Conservation (phyloP, 2,888 invertebrate species). For the Orgyia antiqua region DNA sequence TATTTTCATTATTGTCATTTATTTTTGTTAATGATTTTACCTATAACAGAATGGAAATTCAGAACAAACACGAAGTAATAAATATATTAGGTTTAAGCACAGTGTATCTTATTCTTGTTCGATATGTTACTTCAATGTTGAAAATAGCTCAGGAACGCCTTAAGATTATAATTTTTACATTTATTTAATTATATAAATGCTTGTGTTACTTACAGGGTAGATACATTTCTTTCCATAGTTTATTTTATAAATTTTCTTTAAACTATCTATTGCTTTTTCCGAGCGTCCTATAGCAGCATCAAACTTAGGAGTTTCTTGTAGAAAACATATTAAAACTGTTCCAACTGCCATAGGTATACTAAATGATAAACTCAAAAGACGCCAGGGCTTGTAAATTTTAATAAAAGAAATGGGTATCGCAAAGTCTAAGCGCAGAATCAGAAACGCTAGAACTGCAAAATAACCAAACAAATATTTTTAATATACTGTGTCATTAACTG, state of each 20-base stretch:
- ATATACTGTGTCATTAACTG: too few relatives aligned
- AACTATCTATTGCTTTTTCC: constrained; percentile 75
- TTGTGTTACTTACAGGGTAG: background rate
- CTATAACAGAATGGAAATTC: too few relatives aligned
- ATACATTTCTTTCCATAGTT: constrained; percentile 14
- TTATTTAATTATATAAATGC: too few relatives aligned
- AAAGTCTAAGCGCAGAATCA: constrained; percentile 28
- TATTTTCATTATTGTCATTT: constrained; percentile 1
- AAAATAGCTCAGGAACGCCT: too few relatives aligned
- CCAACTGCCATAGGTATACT: constrained; percentile 47
- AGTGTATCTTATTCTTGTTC: too few relatives aligned
- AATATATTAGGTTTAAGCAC: too few relatives aligned
- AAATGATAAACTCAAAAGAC: constrained; percentile 74
- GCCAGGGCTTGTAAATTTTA: constrained; percentile 80
- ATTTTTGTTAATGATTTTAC: constrained; percentile 13
- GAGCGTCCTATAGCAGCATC: constrained; percentile 75
- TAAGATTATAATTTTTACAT: too few relatives aligned
- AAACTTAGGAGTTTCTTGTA: constrained; percentile 87
- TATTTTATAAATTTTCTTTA: constrained; percentile 22
- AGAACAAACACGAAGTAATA: too few relatives aligned
- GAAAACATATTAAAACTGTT: too few relatives aligned
- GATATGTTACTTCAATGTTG: too few relatives aligned
- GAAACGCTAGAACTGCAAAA: constrained; percentile 18
- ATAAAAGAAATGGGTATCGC: constrained; percentile 39
- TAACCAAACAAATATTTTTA: too few relatives aligned